These are phyloP conservation scores for Enteromius paludinosus DNA, from an alignment of 2,797 vertebrate genomes.

Conservation along the genomic window DNA sequence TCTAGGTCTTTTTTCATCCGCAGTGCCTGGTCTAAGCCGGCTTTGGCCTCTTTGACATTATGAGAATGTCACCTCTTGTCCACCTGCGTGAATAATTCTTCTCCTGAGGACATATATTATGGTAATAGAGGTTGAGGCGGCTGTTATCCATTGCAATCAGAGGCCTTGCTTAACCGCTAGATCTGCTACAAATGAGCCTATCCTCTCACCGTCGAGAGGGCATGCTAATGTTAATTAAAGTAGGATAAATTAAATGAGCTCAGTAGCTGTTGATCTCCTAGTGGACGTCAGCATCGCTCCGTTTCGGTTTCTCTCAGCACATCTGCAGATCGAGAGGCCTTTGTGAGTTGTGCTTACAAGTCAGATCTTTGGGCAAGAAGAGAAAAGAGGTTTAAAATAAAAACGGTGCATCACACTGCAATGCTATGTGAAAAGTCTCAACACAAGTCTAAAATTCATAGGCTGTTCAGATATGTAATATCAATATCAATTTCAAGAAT, in stretches of 20 bases:
- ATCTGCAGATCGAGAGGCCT: not conserved
- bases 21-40: slow-evolving; percentile 23
- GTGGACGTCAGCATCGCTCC: slow-evolving; percentile 22
- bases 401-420: not conserved
- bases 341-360: not conserved
- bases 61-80: slow-evolving; percentile 70
- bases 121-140: slow-evolving; percentile 59
- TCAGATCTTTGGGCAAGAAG: not conserved
- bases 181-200: slow-evolving; percentile 58
- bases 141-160: slow-evolving; percentile 61
- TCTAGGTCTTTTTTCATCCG: slow-evolving; percentile 8
- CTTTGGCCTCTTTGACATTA: slow-evolving; percentile 61
- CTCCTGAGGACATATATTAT: slow-evolving; percentile 60
- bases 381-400: not conserved
- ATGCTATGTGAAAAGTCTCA: too few relatives aligned
- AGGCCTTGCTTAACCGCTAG: slow-evolving; percentile 52
- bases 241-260: slow-evolving; percentile 58
- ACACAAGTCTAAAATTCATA: not conserved
- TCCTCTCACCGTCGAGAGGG: slow-evolving; percentile 49
- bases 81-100: slow-evolving; percentile 59
- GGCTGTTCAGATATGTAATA: not conserved
- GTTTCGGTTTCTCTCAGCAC: not conserved
- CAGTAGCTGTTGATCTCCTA: slow-evolving; percentile 43
- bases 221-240: slow-evolving; percentile 66
- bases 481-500: not conserved